These are phyloP conservation scores for Falcaria lacertinaria DNA, from an alignment of 2,888 invertebrate species.

Conservation along the genomic window DNA sequence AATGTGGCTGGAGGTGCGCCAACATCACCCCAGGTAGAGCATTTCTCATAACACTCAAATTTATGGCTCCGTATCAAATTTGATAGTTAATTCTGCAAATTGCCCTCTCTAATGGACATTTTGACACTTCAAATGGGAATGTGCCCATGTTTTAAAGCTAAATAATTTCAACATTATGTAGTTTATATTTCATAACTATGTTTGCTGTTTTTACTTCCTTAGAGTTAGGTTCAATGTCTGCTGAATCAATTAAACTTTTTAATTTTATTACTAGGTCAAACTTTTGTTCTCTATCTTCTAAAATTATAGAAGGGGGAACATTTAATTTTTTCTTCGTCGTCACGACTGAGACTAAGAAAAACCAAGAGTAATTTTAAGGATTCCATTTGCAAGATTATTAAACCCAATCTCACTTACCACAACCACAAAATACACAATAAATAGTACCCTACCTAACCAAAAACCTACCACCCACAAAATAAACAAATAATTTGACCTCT, in stretches of 20 bases:
- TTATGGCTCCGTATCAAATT: slow-evolving; percentile 19
- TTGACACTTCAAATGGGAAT: background rate
- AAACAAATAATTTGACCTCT: too few relatives aligned
- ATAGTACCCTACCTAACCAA: too few relatives aligned
- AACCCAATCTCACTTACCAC: too few relatives aligned
- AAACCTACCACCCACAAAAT: too few relatives aligned
- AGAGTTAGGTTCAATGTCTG: background rate
- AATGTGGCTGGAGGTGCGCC: slow-evolving; percentile 29
- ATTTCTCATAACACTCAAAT: slow-evolving; percentile 20
- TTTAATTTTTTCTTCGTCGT: too few relatives aligned
- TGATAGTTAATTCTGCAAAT: slow-evolving; percentile 12
- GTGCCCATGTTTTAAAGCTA: background rate
- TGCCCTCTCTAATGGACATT: slow-evolving; percentile 4
- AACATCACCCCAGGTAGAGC: slow-evolving; percentile 33
- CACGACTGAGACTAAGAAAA: too few relatives aligned
- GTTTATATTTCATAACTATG: background rate
- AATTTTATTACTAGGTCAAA: background rate
- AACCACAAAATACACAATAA: too few relatives aligned
- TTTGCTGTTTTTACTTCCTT: background rate
- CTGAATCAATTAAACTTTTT: background rate
- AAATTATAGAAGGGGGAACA: too few relatives aligned
- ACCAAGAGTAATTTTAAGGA: too few relatives aligned
- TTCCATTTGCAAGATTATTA: too few relatives aligned
- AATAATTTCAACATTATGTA: background rate
- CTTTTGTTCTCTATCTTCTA: background rate